Conservation (phyloP, 2,888 invertebrate genomes). For the Quadriops clusia region DNA sequence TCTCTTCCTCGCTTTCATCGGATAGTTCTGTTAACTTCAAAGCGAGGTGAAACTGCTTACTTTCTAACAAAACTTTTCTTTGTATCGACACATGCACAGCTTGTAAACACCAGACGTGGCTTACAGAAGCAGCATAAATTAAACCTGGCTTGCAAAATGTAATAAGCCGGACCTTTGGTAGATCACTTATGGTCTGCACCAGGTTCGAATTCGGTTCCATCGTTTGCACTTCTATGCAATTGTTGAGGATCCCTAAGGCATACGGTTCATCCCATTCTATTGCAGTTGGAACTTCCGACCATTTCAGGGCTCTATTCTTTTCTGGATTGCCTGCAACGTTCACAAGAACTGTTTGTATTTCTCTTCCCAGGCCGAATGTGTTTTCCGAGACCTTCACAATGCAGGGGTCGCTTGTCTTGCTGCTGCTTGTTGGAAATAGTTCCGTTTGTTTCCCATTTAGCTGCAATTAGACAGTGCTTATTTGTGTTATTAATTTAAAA, state of each 20-base stretch:
- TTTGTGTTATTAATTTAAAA: too few species aligned
- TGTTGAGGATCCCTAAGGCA: constrained; percentile 71
- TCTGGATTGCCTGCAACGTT: constrained; percentile 60
- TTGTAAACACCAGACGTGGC: constrained; percentile 81
- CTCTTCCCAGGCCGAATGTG: constrained; percentile 73
- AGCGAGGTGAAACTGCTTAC: constrained; percentile 90
- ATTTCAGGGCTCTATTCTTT: constrained; percentile 61
- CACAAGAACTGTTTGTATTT: constrained; percentile 77
- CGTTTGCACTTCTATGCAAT: constrained; percentile 68
- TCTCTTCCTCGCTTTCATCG: constrained; percentile 69
- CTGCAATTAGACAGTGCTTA: too few species aligned
- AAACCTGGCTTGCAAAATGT: constrained; percentile 64
- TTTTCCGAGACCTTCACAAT: constrained; percentile 65
- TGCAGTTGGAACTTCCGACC: constrained; percentile 65
- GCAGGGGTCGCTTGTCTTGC: constrained; percentile 68
- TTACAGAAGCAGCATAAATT: constrained; percentile 76
- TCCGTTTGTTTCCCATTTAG: constrained; percentile 58
- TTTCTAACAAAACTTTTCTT: constrained; percentile 69
- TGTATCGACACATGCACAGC: constrained; percentile 73
- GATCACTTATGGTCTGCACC: constrained; percentile 18
- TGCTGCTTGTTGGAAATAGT: constrained; percentile 73
- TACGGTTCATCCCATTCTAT: constrained; percentile 90
- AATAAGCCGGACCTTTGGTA: constrained; percentile 49
- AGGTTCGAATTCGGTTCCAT: constrained; percentile 61
- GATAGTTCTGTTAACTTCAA: constrained; percentile 78